Conservation (phyloP, 2,113 vertebrate genomes). For the Phyllopteryx taeniolatus region DNA sequence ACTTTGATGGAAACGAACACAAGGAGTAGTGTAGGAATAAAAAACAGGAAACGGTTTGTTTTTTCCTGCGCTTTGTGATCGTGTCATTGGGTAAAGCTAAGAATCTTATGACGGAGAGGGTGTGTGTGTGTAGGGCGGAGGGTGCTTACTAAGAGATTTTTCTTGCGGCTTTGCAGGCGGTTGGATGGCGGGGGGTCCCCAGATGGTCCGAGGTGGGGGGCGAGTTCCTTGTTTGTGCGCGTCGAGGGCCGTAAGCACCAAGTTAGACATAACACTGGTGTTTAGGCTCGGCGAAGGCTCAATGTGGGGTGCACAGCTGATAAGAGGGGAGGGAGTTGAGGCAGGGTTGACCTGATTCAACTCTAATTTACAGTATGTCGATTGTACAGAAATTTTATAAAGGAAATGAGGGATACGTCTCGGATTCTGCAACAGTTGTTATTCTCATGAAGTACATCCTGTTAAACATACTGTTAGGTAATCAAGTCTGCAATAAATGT, state of each 20-base stretch:
- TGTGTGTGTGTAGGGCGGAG: neutral
- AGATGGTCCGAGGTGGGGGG: slow-evolving; percentile 67
- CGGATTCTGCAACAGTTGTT: neutral
- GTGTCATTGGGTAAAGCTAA: slow-evolving; percentile 19
- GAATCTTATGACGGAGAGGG: slow-evolving; percentile 13
- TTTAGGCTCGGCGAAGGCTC: slow-evolving; percentile 42
- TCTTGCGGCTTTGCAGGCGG: slow-evolving; percentile 45
- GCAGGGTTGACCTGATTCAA: slow-evolving; percentile 28
- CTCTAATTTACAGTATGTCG: slow-evolving; percentile 16
- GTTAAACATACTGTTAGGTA: neutral
- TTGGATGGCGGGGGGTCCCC: slow-evolving; percentile 44
- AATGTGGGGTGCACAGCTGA: slow-evolving; percentile 24
- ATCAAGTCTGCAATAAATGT: neutral
- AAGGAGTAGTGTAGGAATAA: slow-evolving; percentile 10
- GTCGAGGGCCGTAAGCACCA: slow-evolving; percentile 57
- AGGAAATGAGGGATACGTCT: neutral
- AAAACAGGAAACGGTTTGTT: slow-evolving; percentile 49
- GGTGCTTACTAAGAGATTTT: slow-evolving; percentile 28
- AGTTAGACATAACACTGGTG: slow-evolving; percentile 69
- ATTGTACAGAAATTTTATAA: slow-evolving; percentile 3
- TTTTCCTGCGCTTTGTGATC: slow-evolving; percentile 31
- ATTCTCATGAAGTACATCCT: slow-evolving; percentile 2
- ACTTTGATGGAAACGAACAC: slow-evolving; percentile 43
- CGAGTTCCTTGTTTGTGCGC: slow-evolving; percentile 65
- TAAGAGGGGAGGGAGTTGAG: neutral